Evolutionary conservation across 2,888 invertebrate species (phyloP), one percentile per base, ranked within the genome.

Genomic region (Chrysotoxum bicinctum): DNA sequence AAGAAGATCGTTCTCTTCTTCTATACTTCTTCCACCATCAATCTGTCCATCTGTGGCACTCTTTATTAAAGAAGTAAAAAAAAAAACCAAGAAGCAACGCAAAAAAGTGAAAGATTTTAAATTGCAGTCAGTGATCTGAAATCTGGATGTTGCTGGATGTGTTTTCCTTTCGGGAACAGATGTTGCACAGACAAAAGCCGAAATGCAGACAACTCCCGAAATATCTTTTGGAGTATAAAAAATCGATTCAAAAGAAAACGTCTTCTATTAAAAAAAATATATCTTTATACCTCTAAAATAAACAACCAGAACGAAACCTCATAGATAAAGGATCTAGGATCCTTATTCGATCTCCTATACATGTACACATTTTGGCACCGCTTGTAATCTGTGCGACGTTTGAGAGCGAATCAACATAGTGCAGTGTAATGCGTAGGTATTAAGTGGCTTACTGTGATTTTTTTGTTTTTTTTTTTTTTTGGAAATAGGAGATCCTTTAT

Each of bases 171-270:
- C 6, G 12, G 52, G 72, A 85, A 85, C 84, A 85, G 84, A 85
- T 85, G 84, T 80, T 68, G 76, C 40, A 80, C 84, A 85, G 84
- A 85, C 84, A 85, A 85, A 72, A 76, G 32, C 3, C 64, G 48
- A 84, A 58, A 40, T 75, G 70, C 60, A 69, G 64, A 66, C 70
- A 54, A 70, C 52, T 75, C 50, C 37, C 26, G 6, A 78, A 73
- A 78, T 68, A 68, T 30, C 58, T 73, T 32, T 40, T 45, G n/a
- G 19, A 43, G 19, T 32, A 54, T 60, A 16, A 66, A 58, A 62
- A 72, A 40, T 66, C 5, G 16, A 62, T n/a, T 43, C 62, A 45
- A 64, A 62, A 32, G 45, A 45, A 64, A 48, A 23, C 64, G 43
- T 60, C 56, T 40, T 56, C 43, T 66, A 40, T 52, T 35, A 26